phyloP scores from a whole-genome alignment of 2,113 vertebrate genomes.

The Thomomys bottae region DNA sequence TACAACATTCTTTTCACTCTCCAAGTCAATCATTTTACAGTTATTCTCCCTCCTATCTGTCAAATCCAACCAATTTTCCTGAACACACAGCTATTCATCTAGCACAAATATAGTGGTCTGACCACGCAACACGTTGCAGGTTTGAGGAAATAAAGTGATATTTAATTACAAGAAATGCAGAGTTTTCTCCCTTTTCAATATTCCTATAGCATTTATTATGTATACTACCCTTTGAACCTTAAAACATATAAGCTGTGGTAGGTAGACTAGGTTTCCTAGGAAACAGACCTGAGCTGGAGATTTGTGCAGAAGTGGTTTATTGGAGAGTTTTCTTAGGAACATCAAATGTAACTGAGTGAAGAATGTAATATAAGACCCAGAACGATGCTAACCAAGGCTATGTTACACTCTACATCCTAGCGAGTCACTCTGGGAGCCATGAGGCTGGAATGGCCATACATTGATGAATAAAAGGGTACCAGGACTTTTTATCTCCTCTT shows the following conservation, averaged over 20 bases:
- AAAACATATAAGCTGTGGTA: constrained; percentile 44
- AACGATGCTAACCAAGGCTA: background rate
- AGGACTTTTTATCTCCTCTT: background rate
- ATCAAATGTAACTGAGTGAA: background rate
- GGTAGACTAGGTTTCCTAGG: constrained; percentile 55
- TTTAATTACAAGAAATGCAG: constrained; percentile 54
- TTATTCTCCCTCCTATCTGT: constrained; percentile 44
- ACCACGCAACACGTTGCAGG: constrained; percentile 18
- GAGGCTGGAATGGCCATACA: background rate
- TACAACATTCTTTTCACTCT: constrained; percentile 6
- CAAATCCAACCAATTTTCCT: constrained; percentile 56
- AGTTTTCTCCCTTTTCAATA: constrained; percentile 24
- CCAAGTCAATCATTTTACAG: constrained; percentile 32
- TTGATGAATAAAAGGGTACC: background rate
- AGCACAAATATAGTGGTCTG: constrained; percentile 42
- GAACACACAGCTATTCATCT: constrained; percentile 40
- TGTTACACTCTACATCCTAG: background rate
- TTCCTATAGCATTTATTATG: constrained; percentile 19
- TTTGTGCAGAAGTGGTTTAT: background rate
- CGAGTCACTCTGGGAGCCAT: background rate
- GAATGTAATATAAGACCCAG: background rate
- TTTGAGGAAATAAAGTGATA: constrained; percentile 35
- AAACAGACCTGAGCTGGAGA: constrained; percentile 32
- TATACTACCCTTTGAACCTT: constrained; percentile 30
- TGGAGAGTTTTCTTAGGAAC: background rate